phyloP scores from a whole-genome alignment of 2,888 invertebrate species.

The Eupithecia dodoneata region DNA sequence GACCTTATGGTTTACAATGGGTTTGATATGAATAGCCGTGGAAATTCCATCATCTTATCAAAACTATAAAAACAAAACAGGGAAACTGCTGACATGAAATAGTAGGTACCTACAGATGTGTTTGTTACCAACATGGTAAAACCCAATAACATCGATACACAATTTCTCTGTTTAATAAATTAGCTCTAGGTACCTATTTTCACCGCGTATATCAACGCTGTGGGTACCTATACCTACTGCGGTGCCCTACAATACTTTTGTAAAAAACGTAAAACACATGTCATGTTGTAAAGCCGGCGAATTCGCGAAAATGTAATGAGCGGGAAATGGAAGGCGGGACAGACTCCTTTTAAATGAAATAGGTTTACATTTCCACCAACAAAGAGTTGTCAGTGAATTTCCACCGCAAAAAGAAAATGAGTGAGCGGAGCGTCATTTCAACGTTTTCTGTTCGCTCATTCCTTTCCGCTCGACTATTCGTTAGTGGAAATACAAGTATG shows the following conservation, averaged over 20 bases:
- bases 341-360: too few species aligned
- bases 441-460: too few species aligned
- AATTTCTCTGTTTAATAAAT: not conserved
- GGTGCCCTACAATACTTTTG: not conserved
- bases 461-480: too few species aligned
- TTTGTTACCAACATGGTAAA: not conserved
- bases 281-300: not conserved
- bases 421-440: too few species aligned
- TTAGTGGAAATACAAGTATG: too few species aligned
- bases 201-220: not conserved
- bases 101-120: not conserved
- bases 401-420: too few species aligned
- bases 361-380: too few species aligned
- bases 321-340: too few species aligned
- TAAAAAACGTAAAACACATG: not conserved
- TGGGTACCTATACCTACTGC: not conserved
- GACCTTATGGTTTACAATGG: not conserved
- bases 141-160: not conserved
- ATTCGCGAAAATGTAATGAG: too few species aligned
- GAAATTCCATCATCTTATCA: conserved; percentile 30
- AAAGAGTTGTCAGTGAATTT: too few species aligned
- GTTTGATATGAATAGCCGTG: conserved; percentile 3
- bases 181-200: not conserved
- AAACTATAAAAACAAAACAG: conserved; percentile 12
- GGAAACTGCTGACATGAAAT: not conserved